Evolutionary conservation across 2,797 vertebrate genomes (phyloP).

Genomic region (Emys orbicularis): DNA sequence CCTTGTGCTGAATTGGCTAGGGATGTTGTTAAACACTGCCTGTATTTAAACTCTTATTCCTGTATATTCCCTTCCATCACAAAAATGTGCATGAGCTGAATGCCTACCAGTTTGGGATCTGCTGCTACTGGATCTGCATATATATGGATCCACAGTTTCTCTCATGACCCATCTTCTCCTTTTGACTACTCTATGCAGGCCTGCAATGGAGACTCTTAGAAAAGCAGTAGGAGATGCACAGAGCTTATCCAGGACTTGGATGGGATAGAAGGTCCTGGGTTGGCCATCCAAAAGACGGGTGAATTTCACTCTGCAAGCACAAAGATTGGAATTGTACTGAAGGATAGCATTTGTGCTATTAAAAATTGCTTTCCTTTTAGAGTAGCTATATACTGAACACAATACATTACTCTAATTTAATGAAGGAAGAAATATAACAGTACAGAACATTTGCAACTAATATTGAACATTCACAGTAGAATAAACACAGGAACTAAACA

Average conservation of each 20-base stretch:
- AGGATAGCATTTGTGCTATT: background rate
- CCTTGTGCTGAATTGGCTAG: background rate
- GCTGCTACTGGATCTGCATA: background rate
- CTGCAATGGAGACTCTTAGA: background rate
- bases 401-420: background rate
- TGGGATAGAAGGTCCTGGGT: background rate
- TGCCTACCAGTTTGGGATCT: background rate
- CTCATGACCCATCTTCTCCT: background rate
- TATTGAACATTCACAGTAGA: background rate
- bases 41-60: conserved; percentile 41
- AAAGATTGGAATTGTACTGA: conserved; percentile 22
- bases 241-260: background rate
- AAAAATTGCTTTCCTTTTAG: background rate
- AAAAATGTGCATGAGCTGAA: conserved; percentile 14
- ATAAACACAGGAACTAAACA: background rate
- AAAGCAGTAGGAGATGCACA: background rate
- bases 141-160: background rate
- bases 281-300: background rate
- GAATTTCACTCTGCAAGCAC: background rate
- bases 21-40: background rate
- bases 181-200: background rate
- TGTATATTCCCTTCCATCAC: background rate
- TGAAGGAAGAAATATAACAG: conserved; percentile 16
- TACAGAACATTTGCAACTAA: background rate
- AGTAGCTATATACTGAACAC: background rate